Conservation (phyloP, 2,888 invertebrate genomes). For the Cremastinae sp. region DNA sequence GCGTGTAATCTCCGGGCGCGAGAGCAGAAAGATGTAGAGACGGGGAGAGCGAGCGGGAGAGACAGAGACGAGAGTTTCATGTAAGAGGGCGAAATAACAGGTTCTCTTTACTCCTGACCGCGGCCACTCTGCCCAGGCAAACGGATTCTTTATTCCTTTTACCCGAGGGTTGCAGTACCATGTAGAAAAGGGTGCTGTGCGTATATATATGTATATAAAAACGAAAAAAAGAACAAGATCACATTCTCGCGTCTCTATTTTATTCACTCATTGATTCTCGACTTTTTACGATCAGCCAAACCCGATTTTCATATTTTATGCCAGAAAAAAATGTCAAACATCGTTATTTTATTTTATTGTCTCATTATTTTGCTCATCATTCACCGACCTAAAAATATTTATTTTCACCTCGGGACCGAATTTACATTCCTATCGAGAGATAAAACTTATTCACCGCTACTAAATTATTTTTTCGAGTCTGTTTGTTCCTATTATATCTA, state of each 20-base stretch:
- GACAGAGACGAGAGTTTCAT: constrained; percentile 40
- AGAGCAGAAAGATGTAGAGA: constrained; percentile 53
- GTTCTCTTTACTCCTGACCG: constrained; percentile 74
- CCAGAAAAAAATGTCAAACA: too few species aligned
- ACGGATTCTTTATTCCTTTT: constrained; percentile 56
- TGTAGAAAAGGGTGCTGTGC: constrained; percentile 26
- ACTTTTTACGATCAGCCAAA: too few species aligned
- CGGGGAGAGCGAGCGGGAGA: constrained; percentile 43
- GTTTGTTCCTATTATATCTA: too few species aligned
- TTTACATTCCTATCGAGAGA: too few species aligned
- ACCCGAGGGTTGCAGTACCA: constrained; percentile 46
- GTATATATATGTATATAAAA: constrained; percentile 35
- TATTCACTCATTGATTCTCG: constrained; percentile 20
- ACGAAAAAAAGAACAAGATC: constrained; percentile 25
- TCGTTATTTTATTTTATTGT: too few species aligned
- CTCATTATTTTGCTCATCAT: too few species aligned
- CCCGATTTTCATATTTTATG: too few species aligned
- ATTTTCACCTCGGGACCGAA: too few species aligned
- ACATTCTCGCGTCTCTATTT: constrained; percentile 4
- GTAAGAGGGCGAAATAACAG: constrained; percentile 76
- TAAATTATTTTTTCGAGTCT: too few species aligned
- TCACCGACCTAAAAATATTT: too few species aligned
- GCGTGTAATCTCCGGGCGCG: constrained; percentile 77
- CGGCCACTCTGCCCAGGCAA: constrained; percentile 57
- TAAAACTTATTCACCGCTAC: too few species aligned